Base-by-base conservation (phyloP, 2,113 vertebrate genomes). In the Elanus axillaris region DNA sequence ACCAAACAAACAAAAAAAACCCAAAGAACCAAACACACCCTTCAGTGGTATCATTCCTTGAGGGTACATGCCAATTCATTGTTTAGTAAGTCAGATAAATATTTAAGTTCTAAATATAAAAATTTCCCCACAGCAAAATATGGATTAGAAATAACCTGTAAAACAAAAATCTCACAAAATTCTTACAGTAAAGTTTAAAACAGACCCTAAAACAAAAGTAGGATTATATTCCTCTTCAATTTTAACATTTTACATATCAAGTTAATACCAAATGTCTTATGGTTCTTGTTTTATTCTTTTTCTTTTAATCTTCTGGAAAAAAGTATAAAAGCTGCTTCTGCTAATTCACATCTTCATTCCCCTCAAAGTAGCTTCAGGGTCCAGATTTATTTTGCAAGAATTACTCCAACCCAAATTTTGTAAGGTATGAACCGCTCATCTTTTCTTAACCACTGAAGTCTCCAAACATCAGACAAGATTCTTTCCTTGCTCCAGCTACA, bases 261-360 rank as follows among this genome's bases (percentile, higher is more conserved):
- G 26, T 85, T 89, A 96, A 96, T 86, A 66, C 25, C 17, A 88
- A 86, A 81, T 5, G 0, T 75, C 48, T 86, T 47, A 82, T 2
- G 64, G 27, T 53, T 84, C 50, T 86, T 75, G 8, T 66, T 89
- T 86, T 74, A 53, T 74, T 94, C 10, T 72, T 80, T 62, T 75
- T 66, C 59, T 73, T 92, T 56, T 40, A 75, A 72, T 95, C 71
- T 88, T 77, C 78, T 66, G 11, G 45, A 22, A 32, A 38, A 42
- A 90, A 25, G 11, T 31, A 59, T 21, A 80, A 79, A 59, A 13
- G 11, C 66, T 82, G 31, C 11, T 86, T 95, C 52, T 82, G 45
- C 79, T 94, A 90, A 96, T 93, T 91, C 55, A 64, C 48, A 75
- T 91, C 80, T 95, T 94, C 23, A 88, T 62, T 93, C 26, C 17